phyloP scores from a whole-genome alignment of 2,888 invertebrate species.

The Sipunculus nudus region DNA sequence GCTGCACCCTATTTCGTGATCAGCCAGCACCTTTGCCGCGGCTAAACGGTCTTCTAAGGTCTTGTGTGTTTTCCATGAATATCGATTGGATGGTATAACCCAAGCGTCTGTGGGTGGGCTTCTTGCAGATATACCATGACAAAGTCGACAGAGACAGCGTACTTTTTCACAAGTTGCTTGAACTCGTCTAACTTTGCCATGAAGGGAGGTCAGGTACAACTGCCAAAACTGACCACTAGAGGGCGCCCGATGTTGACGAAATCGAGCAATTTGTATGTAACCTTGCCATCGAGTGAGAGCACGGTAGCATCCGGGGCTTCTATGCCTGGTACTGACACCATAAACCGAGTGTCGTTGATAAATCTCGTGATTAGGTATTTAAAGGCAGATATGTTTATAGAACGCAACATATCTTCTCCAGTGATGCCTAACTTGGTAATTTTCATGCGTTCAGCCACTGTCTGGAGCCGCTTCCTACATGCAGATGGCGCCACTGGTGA shows the following conservation, averaged over 20 bases:
- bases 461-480: no score
- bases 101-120: slow-evolving; percentile 55
- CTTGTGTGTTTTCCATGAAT: slow-evolving; percentile 43
- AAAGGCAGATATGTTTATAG: no score
- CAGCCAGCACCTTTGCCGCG: slow-evolving; percentile 44
- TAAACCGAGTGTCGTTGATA: no score
- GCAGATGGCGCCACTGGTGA: no score
- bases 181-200: slow-evolving; percentile 50
- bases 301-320: no score
- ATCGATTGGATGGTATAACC: slow-evolving; percentile 48
- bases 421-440: no score
- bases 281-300: no score
- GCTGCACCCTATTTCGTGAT: slow-evolving; percentile 32
- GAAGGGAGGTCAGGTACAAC: slow-evolving; percentile 61
- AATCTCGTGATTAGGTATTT: no score
- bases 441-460: no score
- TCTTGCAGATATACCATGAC: slow-evolving; percentile 57
- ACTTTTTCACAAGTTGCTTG: slow-evolving; percentile 45
- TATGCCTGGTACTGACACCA: no score
- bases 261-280: slow-evolving; percentile 24
- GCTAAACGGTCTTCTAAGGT: slow-evolving; percentile 41
- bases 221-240: slow-evolving; percentile 57
- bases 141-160: slow-evolving; percentile 48
- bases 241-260: slow-evolving; percentile 42
- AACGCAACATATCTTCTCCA: no score